Conservation (phyloP, 2,888 invertebrate genomes). For the Xanthorhoe designata region DNA sequence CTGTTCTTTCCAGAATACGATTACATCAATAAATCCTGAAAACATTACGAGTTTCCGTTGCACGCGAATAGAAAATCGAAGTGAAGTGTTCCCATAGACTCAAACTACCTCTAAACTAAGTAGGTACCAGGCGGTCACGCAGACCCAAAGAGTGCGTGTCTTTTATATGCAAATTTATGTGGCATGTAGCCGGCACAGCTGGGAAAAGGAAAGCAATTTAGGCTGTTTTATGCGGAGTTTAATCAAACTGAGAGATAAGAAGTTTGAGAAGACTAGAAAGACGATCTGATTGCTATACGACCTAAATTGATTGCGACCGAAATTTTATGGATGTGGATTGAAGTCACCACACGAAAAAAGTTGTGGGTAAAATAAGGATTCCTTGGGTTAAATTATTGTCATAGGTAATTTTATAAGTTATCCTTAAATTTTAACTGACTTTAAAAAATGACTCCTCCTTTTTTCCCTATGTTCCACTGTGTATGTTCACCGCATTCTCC, state of each 20-base stretch:
- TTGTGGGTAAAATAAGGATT: no score
- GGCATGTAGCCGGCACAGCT: conserved; percentile 20
- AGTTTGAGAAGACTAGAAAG: not conserved
- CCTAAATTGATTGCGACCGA: no score
- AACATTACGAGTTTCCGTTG: conserved; percentile 13
- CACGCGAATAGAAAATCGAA: conserved; percentile 20
- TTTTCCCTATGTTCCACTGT: no score
- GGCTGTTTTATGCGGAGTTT: conserved; percentile 8
- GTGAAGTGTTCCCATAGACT: conserved; percentile 17
- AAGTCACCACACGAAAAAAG: no score
- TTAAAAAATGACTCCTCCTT: no score
- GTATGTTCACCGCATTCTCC: no score
- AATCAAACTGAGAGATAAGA: conserved; percentile 3
- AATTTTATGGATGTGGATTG: no score
- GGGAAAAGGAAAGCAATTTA: conserved; percentile 24
- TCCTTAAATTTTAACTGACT: no score
- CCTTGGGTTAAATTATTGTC: no score
- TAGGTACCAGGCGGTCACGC: conserved; percentile 16
- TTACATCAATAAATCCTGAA: conserved; percentile 12
- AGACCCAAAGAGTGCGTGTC: conserved; percentile 17
- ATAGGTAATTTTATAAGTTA: no score
- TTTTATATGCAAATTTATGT: conserved; percentile 32
- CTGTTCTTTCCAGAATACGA: not conserved
- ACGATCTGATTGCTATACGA: no score
- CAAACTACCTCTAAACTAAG: conserved; percentile 4